Conservation (phyloP, 2,797 vertebrate genomes). For the Bovichtus variegatus region DNA sequence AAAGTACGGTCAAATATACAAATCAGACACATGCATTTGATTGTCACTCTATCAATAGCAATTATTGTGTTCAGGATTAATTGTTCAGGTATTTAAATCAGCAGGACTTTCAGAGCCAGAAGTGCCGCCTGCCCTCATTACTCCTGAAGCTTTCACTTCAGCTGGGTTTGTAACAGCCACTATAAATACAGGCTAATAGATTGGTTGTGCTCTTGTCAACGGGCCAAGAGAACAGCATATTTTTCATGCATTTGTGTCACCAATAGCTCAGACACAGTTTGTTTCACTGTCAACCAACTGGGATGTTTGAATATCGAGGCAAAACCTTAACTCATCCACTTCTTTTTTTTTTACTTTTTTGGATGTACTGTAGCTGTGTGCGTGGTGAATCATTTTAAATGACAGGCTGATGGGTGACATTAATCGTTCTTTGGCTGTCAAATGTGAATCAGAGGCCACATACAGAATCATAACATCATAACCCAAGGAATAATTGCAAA, state of each 20-base stretch:
- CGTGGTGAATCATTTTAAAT: slow-evolving; percentile 64
- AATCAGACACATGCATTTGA: slow-evolving; percentile 6
- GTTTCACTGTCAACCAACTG: slow-evolving; percentile 22
- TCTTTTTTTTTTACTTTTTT: slow-evolving; percentile 1
- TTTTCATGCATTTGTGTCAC: slow-evolving; percentile 25
- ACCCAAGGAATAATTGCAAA: slow-evolving; percentile 70
- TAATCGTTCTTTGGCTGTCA: slow-evolving; percentile 62
- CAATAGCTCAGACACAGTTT: slow-evolving; percentile 12
- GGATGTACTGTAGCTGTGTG: slow-evolving; percentile 33
- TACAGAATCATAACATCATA: slow-evolving; percentile 68
- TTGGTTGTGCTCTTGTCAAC: slow-evolving; percentile 24
- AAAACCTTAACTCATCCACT: slow-evolving; percentile 21
- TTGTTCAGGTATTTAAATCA: slow-evolving; percentile 18
- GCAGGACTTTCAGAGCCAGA: too few species aligned
- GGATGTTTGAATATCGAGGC: slow-evolving; percentile 32
- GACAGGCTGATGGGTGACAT: slow-evolving; percentile 64
- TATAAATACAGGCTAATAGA: slow-evolving; percentile 31
- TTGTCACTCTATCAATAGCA: slow-evolving; percentile 16
- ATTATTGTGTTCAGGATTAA: slow-evolving; percentile 40
- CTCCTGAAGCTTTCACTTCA: background rate
- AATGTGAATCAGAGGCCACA: slow-evolving; percentile 56
- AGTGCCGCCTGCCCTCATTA: slow-evolving; percentile 25
- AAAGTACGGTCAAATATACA: slow-evolving; percentile 19
- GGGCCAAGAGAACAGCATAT: slow-evolving; percentile 1
- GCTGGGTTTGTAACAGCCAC: slow-evolving; percentile 25